Base-by-base conservation (phyloP, 2,888 invertebrate genomes). In the Anticlea derivata region DNA sequence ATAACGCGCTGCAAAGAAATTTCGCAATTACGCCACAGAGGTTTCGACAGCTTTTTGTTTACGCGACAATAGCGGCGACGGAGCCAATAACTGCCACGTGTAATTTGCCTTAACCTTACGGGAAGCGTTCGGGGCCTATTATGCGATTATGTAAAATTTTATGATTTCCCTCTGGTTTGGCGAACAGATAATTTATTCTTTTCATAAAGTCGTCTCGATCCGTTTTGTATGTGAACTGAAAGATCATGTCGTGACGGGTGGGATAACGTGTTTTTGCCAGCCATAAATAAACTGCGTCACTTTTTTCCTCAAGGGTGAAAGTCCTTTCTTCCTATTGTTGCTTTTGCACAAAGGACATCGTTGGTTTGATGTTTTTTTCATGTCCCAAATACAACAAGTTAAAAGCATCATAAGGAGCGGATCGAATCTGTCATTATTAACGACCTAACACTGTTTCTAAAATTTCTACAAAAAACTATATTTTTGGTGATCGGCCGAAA, bases 71-170 rank as follows among this genome's bases (percentile, higher is more conserved):
- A 59, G 61, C 48, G 43, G 37, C 35, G 55, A 50, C 55, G 57
- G 58, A 64, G 68, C 70, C 64, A 62, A 70, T 64, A 72, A 70
- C 60, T n/a, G 60, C 60, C 69, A 70, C 72, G 71, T 75, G 75
- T 76, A 75, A 78, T 76, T 75, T 70, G 68, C 77, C 70, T 71
- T 72, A 73, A 75, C 77, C 75, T 78, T 67, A 61, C 62, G 51
- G 51, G 53, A 63, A 68, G 63, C 68, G 61, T 68, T 69, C 64
- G 54, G 65, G 64, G 61, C 60, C 68, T 64, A 72, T 74, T 71
- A 71, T 70, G 66, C 64, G 65, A 71, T 71, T 73, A 73, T 70
- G 67, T 70, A 61, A 72, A 75, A 63, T 66, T 77, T 69, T 73
- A 65, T 55, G 51, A 71, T 69, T 51, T 53, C 63, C 67, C 66